A percentile compares a stretch with the other conserved stretches of the same genome.
phyloP scores from a whole-genome alignment of 2,888 invertebrate species.

The Caenorhabditis sp. region DNA sequence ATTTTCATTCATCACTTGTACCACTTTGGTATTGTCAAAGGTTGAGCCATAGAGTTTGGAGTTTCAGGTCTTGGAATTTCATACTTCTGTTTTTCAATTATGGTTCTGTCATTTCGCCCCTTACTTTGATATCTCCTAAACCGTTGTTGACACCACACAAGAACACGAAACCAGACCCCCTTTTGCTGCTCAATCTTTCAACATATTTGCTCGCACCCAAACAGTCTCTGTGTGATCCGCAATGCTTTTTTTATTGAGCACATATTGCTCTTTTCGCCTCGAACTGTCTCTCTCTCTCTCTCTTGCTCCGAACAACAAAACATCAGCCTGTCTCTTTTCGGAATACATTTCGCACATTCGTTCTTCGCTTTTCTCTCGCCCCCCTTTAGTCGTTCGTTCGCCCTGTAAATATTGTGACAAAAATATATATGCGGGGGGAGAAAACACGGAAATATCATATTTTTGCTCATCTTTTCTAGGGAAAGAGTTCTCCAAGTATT shows the following conservation, averaged over 20 bases:
- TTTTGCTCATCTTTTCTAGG: constrained; percentile 11
- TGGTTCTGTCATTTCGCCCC: neutral
- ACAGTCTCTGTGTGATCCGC: constrained; percentile 44
- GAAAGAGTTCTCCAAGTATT: neutral
- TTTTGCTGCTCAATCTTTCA: neutral
- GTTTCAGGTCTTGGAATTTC: too few species aligned
- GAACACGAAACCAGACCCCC: constrained; percentile 30
- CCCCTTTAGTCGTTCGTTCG: neutral
- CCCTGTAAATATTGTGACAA: constrained; percentile 25
- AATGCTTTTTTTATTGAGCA: constrained; percentile 49
- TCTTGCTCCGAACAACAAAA: constrained; percentile 7
- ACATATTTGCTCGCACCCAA: constrained; percentile 54
- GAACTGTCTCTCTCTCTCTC: neutral
- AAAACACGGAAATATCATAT: constrained; percentile 36
- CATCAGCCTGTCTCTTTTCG: constrained; percentile 17
- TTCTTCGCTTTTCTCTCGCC: constrained; percentile 12
- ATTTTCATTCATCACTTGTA: too few species aligned
- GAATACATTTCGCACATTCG: constrained; percentile 45
- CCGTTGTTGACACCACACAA: constrained; percentile 19
- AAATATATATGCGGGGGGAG: constrained; percentile 4
- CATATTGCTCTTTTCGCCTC: constrained; percentile 15
- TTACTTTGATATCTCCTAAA: neutral
- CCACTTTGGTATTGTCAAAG: too few species aligned
- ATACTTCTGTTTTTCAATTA: too few species aligned
- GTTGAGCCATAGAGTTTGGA: too few species aligned